Evolutionary conservation across 1,140 invertebrate genomes (phyloP).

Genomic region (Lepidurus apus): DNA sequence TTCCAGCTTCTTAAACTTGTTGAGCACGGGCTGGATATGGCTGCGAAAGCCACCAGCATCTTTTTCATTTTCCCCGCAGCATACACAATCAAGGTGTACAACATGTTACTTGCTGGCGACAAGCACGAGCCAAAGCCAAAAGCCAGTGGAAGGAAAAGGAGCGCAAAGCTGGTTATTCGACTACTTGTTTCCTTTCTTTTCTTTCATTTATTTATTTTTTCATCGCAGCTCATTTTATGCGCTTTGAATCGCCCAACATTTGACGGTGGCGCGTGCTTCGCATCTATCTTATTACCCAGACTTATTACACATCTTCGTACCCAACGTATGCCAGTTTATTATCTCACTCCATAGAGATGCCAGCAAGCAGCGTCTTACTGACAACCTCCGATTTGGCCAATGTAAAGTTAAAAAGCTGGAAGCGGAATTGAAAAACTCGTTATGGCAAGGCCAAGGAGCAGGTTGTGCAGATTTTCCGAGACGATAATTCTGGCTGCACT

Average conservation of each 20-base stretch:
- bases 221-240: background rate
- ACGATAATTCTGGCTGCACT: no score
- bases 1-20: background rate
- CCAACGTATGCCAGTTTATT: no score
- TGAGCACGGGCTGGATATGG: background rate
- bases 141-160: background rate
- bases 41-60: background rate
- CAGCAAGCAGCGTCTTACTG: no score
- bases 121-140: background rate
- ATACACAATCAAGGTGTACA: slow-evolving; percentile 1
- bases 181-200: no score
- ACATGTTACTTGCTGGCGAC: background rate
- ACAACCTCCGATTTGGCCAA: no score
- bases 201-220: no score
- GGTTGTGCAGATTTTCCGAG: no score
- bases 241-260: background rate
- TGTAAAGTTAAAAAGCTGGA: no score
- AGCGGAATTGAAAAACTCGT: no score
- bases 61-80: background rate
- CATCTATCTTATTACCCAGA: background rate
- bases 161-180: background rate
- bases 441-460: no score
- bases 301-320: no score
- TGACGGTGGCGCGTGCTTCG: background rate
- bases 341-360: no score